A percentile compares a stretch with the other conserved stretches of the same genome.
phyloP scores from a whole-genome alignment of 2,888 invertebrate species.

The Pogonocherus hispidulus region DNA sequence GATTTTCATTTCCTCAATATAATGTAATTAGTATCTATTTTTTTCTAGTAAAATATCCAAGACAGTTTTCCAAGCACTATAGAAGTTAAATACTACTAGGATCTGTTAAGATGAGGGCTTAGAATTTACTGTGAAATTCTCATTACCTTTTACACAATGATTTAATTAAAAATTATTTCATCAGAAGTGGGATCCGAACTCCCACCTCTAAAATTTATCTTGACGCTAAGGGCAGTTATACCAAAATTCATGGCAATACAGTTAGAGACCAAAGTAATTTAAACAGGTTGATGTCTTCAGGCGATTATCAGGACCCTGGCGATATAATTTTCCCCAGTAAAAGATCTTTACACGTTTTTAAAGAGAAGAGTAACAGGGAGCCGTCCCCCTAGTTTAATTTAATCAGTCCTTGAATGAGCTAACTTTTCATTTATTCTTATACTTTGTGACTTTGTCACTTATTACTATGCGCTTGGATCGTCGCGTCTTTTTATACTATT shows the following conservation, averaged over 20 bases:
- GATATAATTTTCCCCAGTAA: slow-evolving; percentile 56
- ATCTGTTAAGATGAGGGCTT: no score
- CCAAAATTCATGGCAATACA: slow-evolving; percentile 52
- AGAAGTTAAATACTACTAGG: no score
- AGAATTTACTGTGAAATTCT: not conserved
- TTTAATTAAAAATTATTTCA: not conserved
- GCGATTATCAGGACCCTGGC: slow-evolving; percentile 47
- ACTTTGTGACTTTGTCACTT: slow-evolving; percentile 60
- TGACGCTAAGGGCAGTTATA: slow-evolving; percentile 41
- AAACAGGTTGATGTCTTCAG: slow-evolving; percentile 51
- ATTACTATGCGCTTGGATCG: slow-evolving; percentile 55
- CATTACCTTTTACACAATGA: not conserved
- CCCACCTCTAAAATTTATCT: slow-evolving; percentile 22
- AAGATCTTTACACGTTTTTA: slow-evolving; percentile 42
- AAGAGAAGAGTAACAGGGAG: slow-evolving; percentile 55
- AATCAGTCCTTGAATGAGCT: slow-evolving; percentile 63
- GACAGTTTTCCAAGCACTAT: no score
- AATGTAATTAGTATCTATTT: no score
- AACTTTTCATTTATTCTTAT: slow-evolving; percentile 65
- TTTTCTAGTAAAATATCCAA: no score
- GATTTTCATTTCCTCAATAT: no score
- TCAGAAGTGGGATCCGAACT: slow-evolving; percentile 15
- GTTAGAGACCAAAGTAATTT: slow-evolving; percentile 53
- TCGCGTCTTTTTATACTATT: slow-evolving; percentile 57
- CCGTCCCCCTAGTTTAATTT: slow-evolving; percentile 61